Percentiles rank a stretch among this genome's conserved stretches.
These are phyloP conservation scores for Diadromus collaris DNA, from an alignment of 2,888 invertebrate species.

Conservation along the genomic window DNA sequence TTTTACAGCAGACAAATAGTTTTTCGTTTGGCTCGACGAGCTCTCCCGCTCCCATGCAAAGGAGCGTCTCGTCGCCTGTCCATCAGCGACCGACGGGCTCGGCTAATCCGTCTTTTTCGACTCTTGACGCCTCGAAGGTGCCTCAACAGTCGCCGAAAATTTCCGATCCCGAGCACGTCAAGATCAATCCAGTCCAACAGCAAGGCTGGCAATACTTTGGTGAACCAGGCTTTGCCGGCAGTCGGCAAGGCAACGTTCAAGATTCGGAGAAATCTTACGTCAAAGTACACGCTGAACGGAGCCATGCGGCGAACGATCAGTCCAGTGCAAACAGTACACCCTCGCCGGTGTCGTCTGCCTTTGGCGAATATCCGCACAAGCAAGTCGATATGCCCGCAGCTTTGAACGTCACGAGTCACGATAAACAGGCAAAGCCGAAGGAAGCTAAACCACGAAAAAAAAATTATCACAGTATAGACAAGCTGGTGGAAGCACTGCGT, in stretches of 20 bases:
- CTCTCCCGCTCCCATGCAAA: not conserved
- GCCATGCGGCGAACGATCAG: not conserved
- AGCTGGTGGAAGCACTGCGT: conserved; percentile 61
- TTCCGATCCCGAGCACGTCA: not conserved
- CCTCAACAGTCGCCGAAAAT: not conserved
- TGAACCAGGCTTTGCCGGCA: not conserved
- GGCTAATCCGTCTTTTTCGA: not conserved
- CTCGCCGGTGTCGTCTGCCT: not conserved
- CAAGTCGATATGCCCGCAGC: not conserved
- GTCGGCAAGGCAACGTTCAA: not conserved
- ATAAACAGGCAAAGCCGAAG: not conserved
- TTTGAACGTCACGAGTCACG: not conserved
- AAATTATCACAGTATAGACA: conserved; percentile 58
- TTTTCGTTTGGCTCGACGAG: not conserved
- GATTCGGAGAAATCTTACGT: not conserved
- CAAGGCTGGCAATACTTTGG: not conserved
- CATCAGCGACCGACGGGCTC: not conserved
- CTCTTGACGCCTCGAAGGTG: not conserved
- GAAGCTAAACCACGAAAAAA: not conserved
- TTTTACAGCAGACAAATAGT: not conserved
- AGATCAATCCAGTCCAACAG: not conserved
- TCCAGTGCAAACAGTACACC: not conserved
- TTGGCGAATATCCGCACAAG: not conserved
- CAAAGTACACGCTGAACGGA: not conserved
- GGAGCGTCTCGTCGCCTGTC: not conserved